Conservation (phyloP, 2,113 vertebrate species). For the Sinocyclocheilus rhinocerous region DNA sequence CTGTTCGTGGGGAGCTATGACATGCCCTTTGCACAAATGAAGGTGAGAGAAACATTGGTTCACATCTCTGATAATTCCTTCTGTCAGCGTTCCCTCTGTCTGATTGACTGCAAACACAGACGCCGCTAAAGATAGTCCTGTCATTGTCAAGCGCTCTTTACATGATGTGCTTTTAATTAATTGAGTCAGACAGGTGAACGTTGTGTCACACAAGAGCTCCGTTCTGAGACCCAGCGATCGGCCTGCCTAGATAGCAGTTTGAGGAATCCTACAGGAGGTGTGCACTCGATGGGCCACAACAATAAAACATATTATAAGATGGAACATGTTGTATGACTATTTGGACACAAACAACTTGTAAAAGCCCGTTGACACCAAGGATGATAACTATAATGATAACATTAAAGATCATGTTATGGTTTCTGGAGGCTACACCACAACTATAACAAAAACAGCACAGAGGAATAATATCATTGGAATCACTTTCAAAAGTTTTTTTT, state of each 20-base stretch:
- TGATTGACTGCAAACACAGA: neutral
- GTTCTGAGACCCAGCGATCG: neutral
- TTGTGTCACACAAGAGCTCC: neutral
- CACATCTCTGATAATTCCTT: neutral
- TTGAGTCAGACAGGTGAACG: neutral
- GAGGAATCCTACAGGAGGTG: too few species aligned
- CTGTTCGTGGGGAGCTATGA: conserved; percentile 96
- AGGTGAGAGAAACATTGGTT: conserved; percentile 79
- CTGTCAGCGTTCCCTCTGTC: neutral
- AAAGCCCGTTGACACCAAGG: too few species aligned
- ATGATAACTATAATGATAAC: too few species aligned
- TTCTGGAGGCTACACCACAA: too few species aligned
- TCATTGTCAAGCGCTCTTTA: neutral
- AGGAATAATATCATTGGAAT: too few species aligned
- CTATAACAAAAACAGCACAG: too few species aligned
- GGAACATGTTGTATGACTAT: too few species aligned
- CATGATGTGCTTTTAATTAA: conserved; percentile 24
- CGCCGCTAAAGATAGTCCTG: conserved; percentile 1
- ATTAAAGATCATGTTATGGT: too few species aligned
- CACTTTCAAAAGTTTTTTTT: too few species aligned
- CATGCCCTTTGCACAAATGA: conserved; percentile 95
- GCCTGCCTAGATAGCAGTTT: neutral
- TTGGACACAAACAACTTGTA: too few species aligned
- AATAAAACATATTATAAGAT: neutral
- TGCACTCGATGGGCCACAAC: neutral